A percentile compares a stretch with the other conserved stretches of the same genome.
Conservation (phyloP, 1,140 invertebrate species). For the Lordiphosa collinella region DNA sequence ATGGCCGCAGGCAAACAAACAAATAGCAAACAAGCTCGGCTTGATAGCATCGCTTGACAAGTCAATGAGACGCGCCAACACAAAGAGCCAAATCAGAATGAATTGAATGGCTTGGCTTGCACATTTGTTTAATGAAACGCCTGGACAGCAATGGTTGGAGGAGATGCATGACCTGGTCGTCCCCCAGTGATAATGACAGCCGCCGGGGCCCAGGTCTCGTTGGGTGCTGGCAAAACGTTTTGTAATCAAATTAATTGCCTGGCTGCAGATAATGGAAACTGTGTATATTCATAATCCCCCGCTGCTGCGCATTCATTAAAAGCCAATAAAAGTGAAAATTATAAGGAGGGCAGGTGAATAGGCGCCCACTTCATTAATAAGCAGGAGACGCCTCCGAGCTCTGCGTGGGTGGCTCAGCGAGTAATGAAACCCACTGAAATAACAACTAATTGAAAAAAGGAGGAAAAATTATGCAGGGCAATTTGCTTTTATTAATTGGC, state of each 20-base stretch:
- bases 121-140: constrained; percentile 25
- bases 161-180: no score
- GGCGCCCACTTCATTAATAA: constrained; percentile 42
- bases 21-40: no score
- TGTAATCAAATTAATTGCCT: constrained; percentile 66
- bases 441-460: constrained; percentile 59
- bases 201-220: constrained; percentile 1
- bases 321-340: constrained; percentile 66
- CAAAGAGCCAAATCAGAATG: no score
- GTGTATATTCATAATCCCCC: constrained; percentile 60
- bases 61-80: no score
- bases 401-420: constrained; percentile 43
- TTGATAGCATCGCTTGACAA: no score
- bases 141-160: no score
- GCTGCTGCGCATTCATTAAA: constrained; percentile 72
- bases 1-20: no score
- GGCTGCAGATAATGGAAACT: constrained; percentile 48
- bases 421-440: constrained; percentile 71
- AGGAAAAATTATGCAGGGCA: constrained; percentile 16
- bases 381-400: background rate
- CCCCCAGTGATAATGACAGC: background rate
- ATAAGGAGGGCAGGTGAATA: constrained; percentile 44
- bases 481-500: constrained; percentile 76
- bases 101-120: constrained; percentile 1
- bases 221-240: constrained; percentile 44